Evolutionary conservation across 2,888 invertebrate genomes (phyloP).

Genomic region (Tetanocera ferruginea): DNA sequence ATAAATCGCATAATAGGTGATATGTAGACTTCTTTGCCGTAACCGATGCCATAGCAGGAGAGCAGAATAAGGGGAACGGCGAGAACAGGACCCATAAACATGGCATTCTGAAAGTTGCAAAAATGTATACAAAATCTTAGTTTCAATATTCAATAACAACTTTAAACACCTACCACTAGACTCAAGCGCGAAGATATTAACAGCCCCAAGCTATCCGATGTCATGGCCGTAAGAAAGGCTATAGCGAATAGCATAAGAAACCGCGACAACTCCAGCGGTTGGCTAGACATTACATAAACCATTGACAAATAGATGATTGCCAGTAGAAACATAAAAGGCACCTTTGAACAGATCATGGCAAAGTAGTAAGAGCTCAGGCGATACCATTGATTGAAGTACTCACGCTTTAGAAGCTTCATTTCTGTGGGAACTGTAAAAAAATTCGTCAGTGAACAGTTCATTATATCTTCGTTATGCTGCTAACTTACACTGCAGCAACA

Average conservation of each 20-base stretch:
- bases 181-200: slow-evolving; percentile 81
- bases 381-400: slow-evolving; percentile 90
- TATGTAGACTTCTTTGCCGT: slow-evolving; percentile 77
- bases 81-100: slow-evolving; percentile 90
- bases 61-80: slow-evolving; percentile 90
- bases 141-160: not conserved
- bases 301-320: slow-evolving; percentile 78
- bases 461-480: not conserved
- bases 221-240: slow-evolving; percentile 79
- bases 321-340: slow-evolving; percentile 80
- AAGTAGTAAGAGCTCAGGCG: slow-evolving; percentile 83
- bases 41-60: slow-evolving; percentile 89
- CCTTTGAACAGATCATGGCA: slow-evolving; percentile 78
- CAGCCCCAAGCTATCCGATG: slow-evolving; percentile 84
- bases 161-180: slow-evolving; percentile 78
- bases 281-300: slow-evolving; percentile 81
- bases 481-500: slow-evolving; percentile 82
- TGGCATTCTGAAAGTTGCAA: slow-evolving; percentile 77
- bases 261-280: slow-evolving; percentile 80
- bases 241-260: slow-evolving; percentile 78
- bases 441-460: slow-evolving; percentile 3
- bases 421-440: slow-evolving; percentile 80
- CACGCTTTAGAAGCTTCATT: slow-evolving; percentile 80
- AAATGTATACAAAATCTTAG: not conserved
- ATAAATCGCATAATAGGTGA: slow-evolving; percentile 82